Percentiles rank a stretch among this genome's conserved stretches.
Evolutionary conservation across 1,140 invertebrate genomes (phyloP).

Genomic region (Homalodisca vitripennis): DNA sequence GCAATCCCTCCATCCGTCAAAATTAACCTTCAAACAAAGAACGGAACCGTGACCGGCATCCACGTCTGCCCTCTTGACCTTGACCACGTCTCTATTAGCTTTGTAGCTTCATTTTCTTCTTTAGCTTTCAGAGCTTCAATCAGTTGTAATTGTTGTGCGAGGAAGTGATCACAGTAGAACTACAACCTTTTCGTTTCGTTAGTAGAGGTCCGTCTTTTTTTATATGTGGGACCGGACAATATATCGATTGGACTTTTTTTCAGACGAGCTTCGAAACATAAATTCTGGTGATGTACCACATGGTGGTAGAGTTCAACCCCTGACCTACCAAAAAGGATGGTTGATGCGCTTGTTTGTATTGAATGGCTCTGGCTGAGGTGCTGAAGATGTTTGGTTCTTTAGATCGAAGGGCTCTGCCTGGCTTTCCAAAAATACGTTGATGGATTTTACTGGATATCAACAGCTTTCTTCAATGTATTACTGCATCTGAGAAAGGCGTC

Average conservation of each 20-base stretch:
- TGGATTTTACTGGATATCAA: constrained; percentile 7
- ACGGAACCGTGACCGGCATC: too few relatives aligned
- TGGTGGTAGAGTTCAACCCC: not conserved
- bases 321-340: not conserved
- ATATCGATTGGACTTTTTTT: not conserved
- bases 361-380: not conserved
- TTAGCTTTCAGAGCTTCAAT: not conserved
- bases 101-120: not conserved
- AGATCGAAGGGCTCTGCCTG: not conserved
- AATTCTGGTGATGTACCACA: not conserved
- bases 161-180: not conserved
- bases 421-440: not conserved
- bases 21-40: too few relatives aligned
- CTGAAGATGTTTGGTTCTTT: not conserved
- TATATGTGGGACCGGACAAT: not conserved
- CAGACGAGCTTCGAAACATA: not conserved
- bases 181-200: not conserved
- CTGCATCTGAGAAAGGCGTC: constrained; percentile 40
- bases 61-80: not conserved
- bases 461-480: constrained; percentile 38
- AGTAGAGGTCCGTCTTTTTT: not conserved
- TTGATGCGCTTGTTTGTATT: not conserved
- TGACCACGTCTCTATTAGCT: too few relatives aligned
- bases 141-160: not conserved
- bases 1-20: too few relatives aligned